Percentiles rank a stretch among this genome's conserved stretches.
Conservation (phyloP, 2,113 vertebrate genomes). For the Notothenia coriiceps region DNA sequence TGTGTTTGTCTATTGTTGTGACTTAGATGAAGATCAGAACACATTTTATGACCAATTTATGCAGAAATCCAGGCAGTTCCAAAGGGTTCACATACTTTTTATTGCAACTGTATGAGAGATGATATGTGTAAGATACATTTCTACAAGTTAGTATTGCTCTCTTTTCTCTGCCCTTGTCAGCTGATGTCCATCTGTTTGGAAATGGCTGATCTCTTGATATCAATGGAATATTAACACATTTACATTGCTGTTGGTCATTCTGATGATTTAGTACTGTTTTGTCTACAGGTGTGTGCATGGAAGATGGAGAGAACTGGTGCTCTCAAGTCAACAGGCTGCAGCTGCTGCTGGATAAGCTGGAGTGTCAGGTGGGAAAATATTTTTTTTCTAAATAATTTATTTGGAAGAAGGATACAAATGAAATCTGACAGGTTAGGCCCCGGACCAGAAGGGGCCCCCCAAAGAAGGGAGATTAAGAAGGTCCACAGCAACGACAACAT, state of each 20-base stretch:
- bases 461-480: no score
- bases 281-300: slow-evolving; percentile 83
- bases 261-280: not conserved
- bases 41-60: no score
- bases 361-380: slow-evolving; percentile 88
- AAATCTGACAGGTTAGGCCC: not conserved
- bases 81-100: no score
- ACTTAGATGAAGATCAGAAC: no score
- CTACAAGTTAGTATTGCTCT: not conserved
- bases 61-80: no score
- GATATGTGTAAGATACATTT: not conserved
- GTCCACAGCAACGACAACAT: no score
- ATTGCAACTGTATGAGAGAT: no score
- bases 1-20: no score
- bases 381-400: not conserved
- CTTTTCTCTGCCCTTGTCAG: not conserved
- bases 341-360: slow-evolving; percentile 94
- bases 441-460: no score
- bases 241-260: not conserved
- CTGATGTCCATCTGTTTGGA: not conserved
- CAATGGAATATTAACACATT: not conserved
- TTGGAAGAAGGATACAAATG: not conserved
- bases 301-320: slow-evolving; percentile 90
- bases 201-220: not conserved
- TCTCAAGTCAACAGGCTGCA: slow-evolving; percentile 94